phyloP scores from a whole-genome alignment of 2,113 vertebrate genomes.

The Apodemus speciosus region DNA sequence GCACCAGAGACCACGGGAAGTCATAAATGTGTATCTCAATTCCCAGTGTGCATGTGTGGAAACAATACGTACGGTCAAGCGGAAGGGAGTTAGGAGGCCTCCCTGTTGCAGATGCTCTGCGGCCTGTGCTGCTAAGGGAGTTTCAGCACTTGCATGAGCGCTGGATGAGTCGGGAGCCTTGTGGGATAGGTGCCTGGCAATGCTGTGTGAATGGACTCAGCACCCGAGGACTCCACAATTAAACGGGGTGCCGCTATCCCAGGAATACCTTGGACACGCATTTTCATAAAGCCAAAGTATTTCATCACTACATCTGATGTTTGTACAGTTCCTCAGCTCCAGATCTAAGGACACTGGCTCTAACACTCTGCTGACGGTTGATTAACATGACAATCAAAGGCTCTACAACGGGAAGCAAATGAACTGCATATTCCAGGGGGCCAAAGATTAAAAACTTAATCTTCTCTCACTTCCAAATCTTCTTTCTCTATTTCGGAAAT shows the following conservation, averaged over 20 bases:
- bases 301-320: constrained; percentile 9
- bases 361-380: neutral
- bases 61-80: neutral
- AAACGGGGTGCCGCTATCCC: neutral
- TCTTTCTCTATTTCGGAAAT: constrained; percentile 22
- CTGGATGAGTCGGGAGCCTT: neutral
- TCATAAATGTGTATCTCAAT: neutral
- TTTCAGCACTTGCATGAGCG: neutral
- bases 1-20: neutral
- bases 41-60: too few relatives aligned
- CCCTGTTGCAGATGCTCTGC: neutral
- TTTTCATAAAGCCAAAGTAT: constrained; percentile 53
- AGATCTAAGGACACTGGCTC: too few relatives aligned
- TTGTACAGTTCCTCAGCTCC: neutral
- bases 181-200: neutral
- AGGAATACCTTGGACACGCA: constrained; percentile 9
- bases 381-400: neutral
- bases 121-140: neutral
- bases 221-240: neutral
- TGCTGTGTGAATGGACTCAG: neutral
- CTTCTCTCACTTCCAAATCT: constrained; percentile 9
- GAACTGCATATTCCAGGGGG: neutral
- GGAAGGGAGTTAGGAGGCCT: neutral
- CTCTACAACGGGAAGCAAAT: neutral
- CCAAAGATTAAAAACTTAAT: constrained; percentile 21